These are phyloP conservation scores for Aquatica leii DNA, from an alignment of 2,888 invertebrate species.

Conservation along the genomic window DNA sequence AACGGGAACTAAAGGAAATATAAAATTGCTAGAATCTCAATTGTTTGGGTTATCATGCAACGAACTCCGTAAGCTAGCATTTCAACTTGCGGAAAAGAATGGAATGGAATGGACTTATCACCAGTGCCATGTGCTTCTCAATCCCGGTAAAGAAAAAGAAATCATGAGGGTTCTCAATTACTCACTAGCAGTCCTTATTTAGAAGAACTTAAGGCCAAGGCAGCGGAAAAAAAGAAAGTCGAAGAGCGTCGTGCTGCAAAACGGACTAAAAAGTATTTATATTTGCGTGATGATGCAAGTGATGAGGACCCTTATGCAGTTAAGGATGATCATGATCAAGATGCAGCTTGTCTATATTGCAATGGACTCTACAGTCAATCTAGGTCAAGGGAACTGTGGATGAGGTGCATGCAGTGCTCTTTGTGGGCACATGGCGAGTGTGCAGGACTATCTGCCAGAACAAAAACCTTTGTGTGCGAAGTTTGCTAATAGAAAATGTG, in stretches of 20 bases:
- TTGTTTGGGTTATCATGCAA: no score
- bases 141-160: no score
- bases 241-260: constrained; percentile 1
- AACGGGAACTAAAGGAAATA: no score
- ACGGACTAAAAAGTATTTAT: not conserved
- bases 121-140: no score
- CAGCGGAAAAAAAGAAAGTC: not conserved
- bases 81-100: no score
- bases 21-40: no score
- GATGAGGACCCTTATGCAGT: not conserved
- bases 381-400: not conserved
- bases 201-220: constrained; percentile 7
- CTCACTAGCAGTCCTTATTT: constrained; percentile 5
- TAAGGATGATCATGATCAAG: no score
- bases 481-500: not conserved
- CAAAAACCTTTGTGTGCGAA: constrained; percentile 1
- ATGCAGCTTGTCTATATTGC: no score
- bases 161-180: no score
- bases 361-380: no score
- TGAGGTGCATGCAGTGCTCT: not conserved
- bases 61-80: no score
- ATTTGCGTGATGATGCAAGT: not conserved
- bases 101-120: no score
- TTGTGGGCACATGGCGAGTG: constrained; percentile 1
- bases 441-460: not conserved